Percentiles rank a stretch among this genome's conserved stretches.
phyloP scores from a whole-genome alignment of 2,797 vertebrate genomes.

The Betta splendens region DNA sequence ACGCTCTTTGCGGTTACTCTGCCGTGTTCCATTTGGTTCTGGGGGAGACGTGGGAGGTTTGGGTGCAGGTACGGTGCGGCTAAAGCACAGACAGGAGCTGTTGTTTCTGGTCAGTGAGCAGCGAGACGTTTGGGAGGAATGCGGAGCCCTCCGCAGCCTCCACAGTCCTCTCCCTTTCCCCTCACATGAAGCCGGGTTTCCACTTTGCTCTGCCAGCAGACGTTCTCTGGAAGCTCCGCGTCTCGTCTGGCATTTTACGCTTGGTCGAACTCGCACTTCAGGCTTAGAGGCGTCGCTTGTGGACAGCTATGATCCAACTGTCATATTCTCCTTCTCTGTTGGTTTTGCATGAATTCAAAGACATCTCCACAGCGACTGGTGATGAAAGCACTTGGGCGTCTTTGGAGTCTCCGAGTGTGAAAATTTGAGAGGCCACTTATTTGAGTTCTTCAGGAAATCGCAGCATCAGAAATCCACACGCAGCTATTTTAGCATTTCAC shows the following conservation, averaged over 20 bases:
- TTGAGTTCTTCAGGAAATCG: constrained; percentile 39
- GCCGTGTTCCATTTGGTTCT: constrained; percentile 77
- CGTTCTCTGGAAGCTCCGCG: constrained; percentile 68
- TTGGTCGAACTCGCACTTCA: constrained; percentile 69
- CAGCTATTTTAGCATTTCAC: constrained; percentile 28
- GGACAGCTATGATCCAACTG: constrained; percentile 74
- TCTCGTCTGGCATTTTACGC: constrained; percentile 67
- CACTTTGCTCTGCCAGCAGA: constrained; percentile 73
- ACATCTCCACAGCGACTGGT: constrained; percentile 71
- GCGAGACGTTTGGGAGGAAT: constrained; percentile 70
- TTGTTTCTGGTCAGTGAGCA: constrained; percentile 69
- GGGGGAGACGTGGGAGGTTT: constrained; percentile 72
- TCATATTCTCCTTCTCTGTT: constrained; percentile 67
- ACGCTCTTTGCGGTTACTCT: constrained; percentile 70
- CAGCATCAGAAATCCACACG: constrained; percentile 41
- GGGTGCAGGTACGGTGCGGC: constrained; percentile 78
- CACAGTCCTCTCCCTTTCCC: constrained; percentile 61
- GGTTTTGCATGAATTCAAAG: constrained; percentile 74
- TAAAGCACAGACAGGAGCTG: constrained; percentile 75
- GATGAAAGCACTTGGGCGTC: constrained; percentile 72
- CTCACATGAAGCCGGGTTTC: constrained; percentile 72
- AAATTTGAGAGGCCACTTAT: constrained; percentile 53
- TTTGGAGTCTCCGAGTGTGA: constrained; percentile 74
- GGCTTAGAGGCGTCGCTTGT: constrained; percentile 69
- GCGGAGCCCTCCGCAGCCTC: constrained; percentile 63